Conservation (phyloP, 92 coral and sea anemone species). For the Siderastrea siderea region DNA sequence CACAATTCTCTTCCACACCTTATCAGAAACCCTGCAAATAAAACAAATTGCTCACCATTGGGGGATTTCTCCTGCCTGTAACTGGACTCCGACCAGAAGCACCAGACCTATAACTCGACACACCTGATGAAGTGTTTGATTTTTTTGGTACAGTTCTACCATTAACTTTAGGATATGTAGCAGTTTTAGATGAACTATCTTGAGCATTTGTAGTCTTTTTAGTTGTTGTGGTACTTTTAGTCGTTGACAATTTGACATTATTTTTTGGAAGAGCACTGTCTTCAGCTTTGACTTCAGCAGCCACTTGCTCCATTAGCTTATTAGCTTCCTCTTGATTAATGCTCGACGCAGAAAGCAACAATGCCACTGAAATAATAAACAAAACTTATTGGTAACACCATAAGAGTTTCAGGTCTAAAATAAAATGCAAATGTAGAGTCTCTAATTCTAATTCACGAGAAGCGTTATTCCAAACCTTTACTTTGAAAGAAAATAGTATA, state of each 20-base stretch:
- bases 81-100: conserved; percentile 39
- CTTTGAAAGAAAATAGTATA: too few species aligned
- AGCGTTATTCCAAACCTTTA: too few species aligned
- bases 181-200: conserved; percentile 18
- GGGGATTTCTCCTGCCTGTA: conserved; percentile 18
- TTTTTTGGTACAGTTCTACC: conserved; percentile 9
- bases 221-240: background rate
- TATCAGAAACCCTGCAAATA: background rate
- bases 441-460: too few species aligned
- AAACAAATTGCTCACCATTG: background rate
- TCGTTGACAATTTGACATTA: background rate
- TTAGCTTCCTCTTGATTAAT: conserved; percentile 30
- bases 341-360: conserved; percentile 73
- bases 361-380: conserved; percentile 64
- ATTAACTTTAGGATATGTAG: conserved; percentile 3
- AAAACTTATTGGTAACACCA: background rate
- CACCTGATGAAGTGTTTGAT: background rate
- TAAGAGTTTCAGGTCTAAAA: background rate
- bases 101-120: conserved; percentile 7
- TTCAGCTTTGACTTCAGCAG: conserved; percentile 35
- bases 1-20: background rate
- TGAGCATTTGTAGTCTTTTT: background rate
- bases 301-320: conserved; percentile 31
- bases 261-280: background rate
- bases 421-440: too few species aligned